phyloP scores from a whole-genome alignment of 2,113 vertebrate species.

The Phasianus colchicus region DNA sequence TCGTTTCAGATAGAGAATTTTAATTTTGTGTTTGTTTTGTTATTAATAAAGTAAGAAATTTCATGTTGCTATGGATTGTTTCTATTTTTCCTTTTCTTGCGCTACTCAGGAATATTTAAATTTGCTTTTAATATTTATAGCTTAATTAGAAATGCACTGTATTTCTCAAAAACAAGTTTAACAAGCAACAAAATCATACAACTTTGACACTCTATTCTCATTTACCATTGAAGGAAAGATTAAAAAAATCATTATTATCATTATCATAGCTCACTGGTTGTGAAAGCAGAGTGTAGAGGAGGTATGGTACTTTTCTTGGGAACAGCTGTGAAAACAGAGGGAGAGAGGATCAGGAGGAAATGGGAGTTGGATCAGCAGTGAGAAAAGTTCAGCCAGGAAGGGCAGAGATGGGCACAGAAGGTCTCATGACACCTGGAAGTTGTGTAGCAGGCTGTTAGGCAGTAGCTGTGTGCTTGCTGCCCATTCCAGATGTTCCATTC shows the following conservation, averaged over 20 bases:
- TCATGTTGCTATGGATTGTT: not conserved
- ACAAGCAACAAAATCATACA: not conserved
- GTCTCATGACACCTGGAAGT: not conserved
- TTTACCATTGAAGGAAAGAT: not conserved
- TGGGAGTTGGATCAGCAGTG: not conserved
- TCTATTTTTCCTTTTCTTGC: not conserved
- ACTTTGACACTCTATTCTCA: not conserved
- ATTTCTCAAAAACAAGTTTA: conserved; percentile 5
- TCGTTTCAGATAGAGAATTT: not conserved
- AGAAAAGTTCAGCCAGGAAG: not conserved
- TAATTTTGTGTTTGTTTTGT: not conserved
- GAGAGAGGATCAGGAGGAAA: not conserved
- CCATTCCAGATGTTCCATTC: not conserved
- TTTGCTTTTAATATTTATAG: conserved; percentile 2
- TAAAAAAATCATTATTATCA: not conserved
- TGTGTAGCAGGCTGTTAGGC: not conserved
- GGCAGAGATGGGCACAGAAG: not conserved
- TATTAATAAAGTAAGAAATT: not conserved
- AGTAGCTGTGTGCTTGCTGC: not conserved
- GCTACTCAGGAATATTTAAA: not conserved
- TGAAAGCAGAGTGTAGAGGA: not conserved
- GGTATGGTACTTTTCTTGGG: not conserved
- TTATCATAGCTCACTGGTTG: not conserved
- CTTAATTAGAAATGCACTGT: not conserved
- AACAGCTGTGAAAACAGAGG: not conserved